A percentile compares a stretch with the other conserved stretches of the same genome.
Evolutionary conservation across 2,888 invertebrate genomes (phyloP).

Genomic region (Macroteleia sp.): DNA sequence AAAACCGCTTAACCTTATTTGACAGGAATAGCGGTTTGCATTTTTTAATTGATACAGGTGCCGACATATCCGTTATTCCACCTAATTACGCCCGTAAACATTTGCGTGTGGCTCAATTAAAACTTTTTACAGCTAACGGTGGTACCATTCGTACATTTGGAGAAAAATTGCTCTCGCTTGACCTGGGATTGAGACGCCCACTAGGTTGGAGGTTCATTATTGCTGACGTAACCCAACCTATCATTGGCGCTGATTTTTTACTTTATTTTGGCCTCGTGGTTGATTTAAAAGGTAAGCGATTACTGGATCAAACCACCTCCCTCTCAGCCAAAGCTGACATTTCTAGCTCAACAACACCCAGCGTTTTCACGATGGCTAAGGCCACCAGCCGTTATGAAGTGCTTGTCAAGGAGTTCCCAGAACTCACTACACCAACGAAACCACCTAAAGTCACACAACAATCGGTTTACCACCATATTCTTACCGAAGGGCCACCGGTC

Average conservation of each 20-base stretch:
- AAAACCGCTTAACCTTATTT: conserved; percentile 1
- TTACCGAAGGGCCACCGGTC: conserved; percentile 73
- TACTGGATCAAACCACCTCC: not conserved
- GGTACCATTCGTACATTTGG: conserved; percentile 68
- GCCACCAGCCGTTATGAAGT: not conserved
- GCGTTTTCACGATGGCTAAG: not conserved
- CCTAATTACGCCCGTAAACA: no score
- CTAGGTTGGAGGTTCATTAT: conserved; percentile 60
- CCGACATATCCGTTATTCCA: conserved; percentile 18
- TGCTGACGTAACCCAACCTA: conserved; percentile 1
- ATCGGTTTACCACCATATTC: conserved; percentile 59
- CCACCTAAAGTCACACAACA: not conserved
- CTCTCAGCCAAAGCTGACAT: not conserved
- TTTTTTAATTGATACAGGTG: conserved; percentile 59
- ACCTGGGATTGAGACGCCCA: conserved; percentile 61
- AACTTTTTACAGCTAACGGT: conserved; percentile 71
- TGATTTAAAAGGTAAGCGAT: not conserved
- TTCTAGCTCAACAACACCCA: not conserved
- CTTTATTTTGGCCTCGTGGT: not conserved
- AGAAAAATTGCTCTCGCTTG: conserved; percentile 68
- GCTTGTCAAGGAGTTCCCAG: conserved; percentile 6
- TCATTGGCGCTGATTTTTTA: conserved; percentile 69
- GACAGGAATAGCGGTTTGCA: conserved; percentile 13
- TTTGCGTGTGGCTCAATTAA: not conserved
- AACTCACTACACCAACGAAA: not conserved